Base-by-base conservation (phyloP, 2,888 invertebrate species). In the Sicus ferrugineus region DNA sequence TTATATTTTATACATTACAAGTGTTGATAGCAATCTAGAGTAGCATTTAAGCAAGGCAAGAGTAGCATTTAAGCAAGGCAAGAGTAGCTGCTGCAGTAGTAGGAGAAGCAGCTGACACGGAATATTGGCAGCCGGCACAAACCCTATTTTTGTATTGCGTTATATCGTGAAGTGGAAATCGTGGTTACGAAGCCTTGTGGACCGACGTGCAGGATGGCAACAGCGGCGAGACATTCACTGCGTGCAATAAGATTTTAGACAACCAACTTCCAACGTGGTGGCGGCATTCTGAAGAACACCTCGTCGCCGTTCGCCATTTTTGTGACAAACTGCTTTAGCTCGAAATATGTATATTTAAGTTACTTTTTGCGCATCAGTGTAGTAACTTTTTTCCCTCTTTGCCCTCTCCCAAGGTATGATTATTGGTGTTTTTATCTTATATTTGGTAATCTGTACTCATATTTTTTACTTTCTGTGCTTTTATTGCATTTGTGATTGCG, bases 241-340 rank as follows among this genome's bases (percentile, higher is more conserved):
- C 21, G 28, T 62, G 63, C 63, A 46, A 68, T 31, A 11, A 56
- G 56, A 68, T 54, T 34, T 34, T 64, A 58, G 26, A 11, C 38
- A 38, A 38, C 38, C 6, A 38, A 11, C 11, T 11, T 38, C 38
- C 6, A 38, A 4, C n/a, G 14, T 42, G 42, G n/a, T 42, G 42
- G 42, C 42, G 11, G 14, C 7, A 34, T 34, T 7, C 34, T 7
- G 42, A 42, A 3, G 11, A n/a, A n/a, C n/a, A n/a, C n/a, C n/a
- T n/a, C n/a, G n/a, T n/a, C n/a, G n/a, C n/a, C 26, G 77, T 75
- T 75, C 77, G 80, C 81, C 78, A 79, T 80, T 38, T 9, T 59
- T 34, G 31, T 7, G 50, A 59, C 34, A 59, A 59, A n/a, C 19
- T 59, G 19, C 34, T 16, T 31, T 58, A 31, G n/a, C 5, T 34